These are phyloP conservation scores for Platorchestia sp. DNA, from an alignment of 1,140 invertebrate genomes.

Conservation along the genomic window DNA sequence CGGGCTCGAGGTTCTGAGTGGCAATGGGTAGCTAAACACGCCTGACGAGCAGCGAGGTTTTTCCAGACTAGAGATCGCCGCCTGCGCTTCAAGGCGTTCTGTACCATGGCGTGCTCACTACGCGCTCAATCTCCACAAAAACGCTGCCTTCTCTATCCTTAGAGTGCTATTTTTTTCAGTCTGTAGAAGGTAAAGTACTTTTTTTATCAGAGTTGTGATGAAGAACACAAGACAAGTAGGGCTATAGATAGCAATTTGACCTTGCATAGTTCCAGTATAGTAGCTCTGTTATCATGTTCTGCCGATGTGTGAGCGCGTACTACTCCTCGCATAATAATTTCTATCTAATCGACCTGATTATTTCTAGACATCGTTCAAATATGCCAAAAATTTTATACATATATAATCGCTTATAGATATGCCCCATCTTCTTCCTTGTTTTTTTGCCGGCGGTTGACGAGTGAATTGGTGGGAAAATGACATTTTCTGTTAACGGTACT, in stretches of 20 bases:
- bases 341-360: too few relatives aligned
- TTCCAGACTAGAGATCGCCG: background rate
- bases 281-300: background rate
- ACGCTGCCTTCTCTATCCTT: background rate
- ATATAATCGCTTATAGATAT: too few relatives aligned
- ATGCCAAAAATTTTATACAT: too few relatives aligned
- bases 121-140: background rate
- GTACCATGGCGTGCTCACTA: background rate
- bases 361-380: too few relatives aligned
- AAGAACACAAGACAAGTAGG: background rate
- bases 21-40: background rate
- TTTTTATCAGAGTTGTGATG: background rate
- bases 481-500: too few relatives aligned
- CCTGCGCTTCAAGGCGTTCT: background rate
- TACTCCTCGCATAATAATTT: background rate
- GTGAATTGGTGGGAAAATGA: too few relatives aligned
- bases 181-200: background rate
- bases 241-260: background rate
- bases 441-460: too few relatives aligned
- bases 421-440: too few relatives aligned
- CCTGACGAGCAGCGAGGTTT: background rate
- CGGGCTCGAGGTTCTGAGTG: background rate
- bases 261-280: too few relatives aligned
- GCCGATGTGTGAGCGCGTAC: background rate
- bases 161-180: background rate